These are phyloP conservation scores for Anoncus sp. DNA, from an alignment of 2,888 invertebrate genomes.

Conservation along the genomic window DNA sequence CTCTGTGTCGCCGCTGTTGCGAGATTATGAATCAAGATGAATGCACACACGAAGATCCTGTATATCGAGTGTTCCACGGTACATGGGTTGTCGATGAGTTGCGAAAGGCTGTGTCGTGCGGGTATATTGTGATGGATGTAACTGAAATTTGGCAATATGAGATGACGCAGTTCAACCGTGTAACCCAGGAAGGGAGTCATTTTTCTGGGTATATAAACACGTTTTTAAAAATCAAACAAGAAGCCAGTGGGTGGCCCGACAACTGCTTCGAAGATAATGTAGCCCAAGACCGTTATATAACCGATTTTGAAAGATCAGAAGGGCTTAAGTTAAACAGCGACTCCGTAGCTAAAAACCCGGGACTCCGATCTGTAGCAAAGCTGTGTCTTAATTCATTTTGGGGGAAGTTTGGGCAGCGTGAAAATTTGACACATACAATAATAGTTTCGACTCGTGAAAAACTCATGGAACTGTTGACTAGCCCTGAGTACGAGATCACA, in stretches of 20 bases:
- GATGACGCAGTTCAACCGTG: conserved; percentile 57
- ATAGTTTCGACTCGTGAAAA: conserved; percentile 57
- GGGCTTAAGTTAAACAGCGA: conserved; percentile 65
- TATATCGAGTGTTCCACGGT: conserved; percentile 70
- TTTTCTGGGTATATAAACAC: conserved; percentile 69
- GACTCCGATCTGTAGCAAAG: conserved; percentile 70
- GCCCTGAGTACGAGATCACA: conserved; percentile 61
- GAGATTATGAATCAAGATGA: conserved; percentile 66
- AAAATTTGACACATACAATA: conserved; percentile 64
- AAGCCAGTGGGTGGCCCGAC: conserved; percentile 62
- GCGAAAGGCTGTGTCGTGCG: conserved; percentile 69
- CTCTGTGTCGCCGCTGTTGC: conserved; percentile 76
- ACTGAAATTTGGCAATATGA: conserved; percentile 76
- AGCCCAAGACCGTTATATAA: conserved; percentile 15
- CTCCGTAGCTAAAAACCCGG: conserved; percentile 68
- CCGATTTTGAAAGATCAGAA: conserved; percentile 59
- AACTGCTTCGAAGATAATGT: conserved; percentile 52
- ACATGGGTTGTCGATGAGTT: conserved; percentile 75
- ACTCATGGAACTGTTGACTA: conserved; percentile 57
- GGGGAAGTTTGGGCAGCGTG: conserved; percentile 72
- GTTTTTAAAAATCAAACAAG: conserved; percentile 65
- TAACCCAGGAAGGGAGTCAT: conserved; percentile 54
- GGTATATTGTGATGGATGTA: conserved; percentile 69
- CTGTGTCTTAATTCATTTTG: conserved; percentile 72
- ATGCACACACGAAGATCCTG: conserved; percentile 73